Base-by-base conservation (phyloP, 2,888 invertebrate genomes). In the Halocaridina rubra region DNA sequence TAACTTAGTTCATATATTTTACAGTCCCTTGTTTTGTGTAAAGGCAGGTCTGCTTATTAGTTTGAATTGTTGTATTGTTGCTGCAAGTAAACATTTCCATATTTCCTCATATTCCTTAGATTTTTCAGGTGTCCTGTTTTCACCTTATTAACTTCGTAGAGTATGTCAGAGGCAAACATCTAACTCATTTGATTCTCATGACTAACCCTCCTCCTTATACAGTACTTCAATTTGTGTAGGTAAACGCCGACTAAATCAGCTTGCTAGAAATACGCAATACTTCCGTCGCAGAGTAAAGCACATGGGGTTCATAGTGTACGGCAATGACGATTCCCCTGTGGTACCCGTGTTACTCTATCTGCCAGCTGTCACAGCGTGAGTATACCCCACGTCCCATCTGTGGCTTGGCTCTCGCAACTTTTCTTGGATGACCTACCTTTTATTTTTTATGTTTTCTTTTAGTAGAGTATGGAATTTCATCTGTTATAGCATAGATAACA, bases 301-400 rank as follows among this genome's bases (percentile, higher is more conserved):
- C 91, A 95, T 97, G 91, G 98, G 98, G 88, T 96, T 98, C 89
- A 96, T 98, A 89, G 94, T 95, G 89, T 96, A 96, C 91, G 99
- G 99, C 7, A 96, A 97, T 92, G 94, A 94, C 90, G 96, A 97
- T 91, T 98, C 98, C 67, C 99, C 99, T 0, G 98, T 99, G 88
- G 97, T 99, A 90, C 99, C 99, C 19, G 93, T 99, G 93, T 92
- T 99, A 90, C 95, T 98, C 89, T 99, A 97, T 92, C 93, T 96
- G 89, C 98, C 97, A 91, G 96, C 97, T 85, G 98, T 98, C 93
- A 96, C 98, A 91, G 95, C 95, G 94, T 96, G 92, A 92, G 93
- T 92, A 86, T 76, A 30, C 67, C n/a, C 13, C 67, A 72, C 39
- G 16, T 61, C 33, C 67, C 74, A 39, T 64, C 80, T 64, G 39